phyloP scores from a whole-genome alignment of 2,797 vertebrate species.

The Lepidocolaptes lacrymiger region DNA sequence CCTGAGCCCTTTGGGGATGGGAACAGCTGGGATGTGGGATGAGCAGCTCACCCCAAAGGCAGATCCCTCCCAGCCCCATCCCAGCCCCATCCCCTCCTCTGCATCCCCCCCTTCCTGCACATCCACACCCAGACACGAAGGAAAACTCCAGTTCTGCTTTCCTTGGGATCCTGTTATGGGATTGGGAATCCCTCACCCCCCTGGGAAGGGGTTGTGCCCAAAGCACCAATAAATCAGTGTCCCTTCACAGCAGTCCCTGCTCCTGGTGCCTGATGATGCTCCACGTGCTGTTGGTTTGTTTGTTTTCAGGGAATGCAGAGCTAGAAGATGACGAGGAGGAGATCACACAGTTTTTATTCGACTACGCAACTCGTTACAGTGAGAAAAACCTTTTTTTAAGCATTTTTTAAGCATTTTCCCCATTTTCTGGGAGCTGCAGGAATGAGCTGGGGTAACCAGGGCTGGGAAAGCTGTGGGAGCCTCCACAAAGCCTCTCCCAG shows the following conservation, averaged over 20 bases:
- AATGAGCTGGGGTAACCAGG: rapidly evolving
- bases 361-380: background rate
- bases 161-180: background rate
- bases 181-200: rapidly evolving
- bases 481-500: background rate
- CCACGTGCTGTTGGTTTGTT: rapidly evolving
- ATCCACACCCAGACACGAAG: rapidly evolving
- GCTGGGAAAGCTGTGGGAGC: background rate
- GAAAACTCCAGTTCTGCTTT: background rate
- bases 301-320: background rate
- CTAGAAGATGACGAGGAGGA: rapidly evolving
- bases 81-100: too few species aligned
- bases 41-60: background rate
- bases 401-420: background rate
- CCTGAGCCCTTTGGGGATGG: background rate
- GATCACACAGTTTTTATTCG: background rate
- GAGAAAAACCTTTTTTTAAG: background rate
- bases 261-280: too few species aligned
- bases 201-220: background rate
- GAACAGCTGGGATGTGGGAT: background rate
- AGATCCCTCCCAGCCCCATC: background rate
- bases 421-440: rapidly evolving
- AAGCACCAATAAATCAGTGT: background rate
- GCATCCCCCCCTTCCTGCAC: rapidly evolving
- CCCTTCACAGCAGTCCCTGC: too few species aligned